Evolutionary conservation across 2,113 vertebrate species (phyloP).

Genomic region (Hystrix brachyura): DNA sequence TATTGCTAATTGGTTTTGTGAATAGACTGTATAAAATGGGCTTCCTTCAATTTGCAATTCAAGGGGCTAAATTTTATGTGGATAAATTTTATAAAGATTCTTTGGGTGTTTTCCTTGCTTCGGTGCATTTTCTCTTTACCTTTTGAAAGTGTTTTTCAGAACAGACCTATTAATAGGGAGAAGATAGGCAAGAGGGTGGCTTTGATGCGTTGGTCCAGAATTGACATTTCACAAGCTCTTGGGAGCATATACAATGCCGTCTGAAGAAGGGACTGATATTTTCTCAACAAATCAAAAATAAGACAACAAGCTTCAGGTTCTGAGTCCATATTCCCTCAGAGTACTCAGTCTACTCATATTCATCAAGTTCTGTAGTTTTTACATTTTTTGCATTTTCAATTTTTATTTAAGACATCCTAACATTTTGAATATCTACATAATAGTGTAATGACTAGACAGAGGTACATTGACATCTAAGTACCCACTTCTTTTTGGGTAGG

Average conservation of each 20-base stretch:
- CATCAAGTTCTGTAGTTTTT: background rate
- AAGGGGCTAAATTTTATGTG: constrained; percentile 28
- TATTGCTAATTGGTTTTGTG: constrained; percentile 64
- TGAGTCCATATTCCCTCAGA: background rate
- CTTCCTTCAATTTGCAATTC: constrained; percentile 50
- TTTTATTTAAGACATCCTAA: background rate
- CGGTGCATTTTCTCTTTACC: background rate
- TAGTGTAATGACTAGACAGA: background rate
- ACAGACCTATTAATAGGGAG: background rate
- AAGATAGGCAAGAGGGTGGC: background rate
- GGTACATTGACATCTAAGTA: background rate
- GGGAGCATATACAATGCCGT: background rate
- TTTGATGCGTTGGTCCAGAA: background rate
- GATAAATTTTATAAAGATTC: constrained; percentile 53
- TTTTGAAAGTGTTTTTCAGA: background rate
- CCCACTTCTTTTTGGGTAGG: background rate
- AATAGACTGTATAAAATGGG: constrained; percentile 36
- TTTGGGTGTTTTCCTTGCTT: background rate
- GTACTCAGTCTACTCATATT: background rate
- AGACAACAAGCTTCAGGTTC: background rate
- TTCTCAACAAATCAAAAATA: constrained; percentile 39
- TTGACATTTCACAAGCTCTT: background rate
- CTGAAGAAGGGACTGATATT: background rate
- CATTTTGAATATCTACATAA: background rate
- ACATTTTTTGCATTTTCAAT: background rate